Conservation (phyloP, 2,113 vertebrate species). For the Pelmatolapia mariae region DNA sequence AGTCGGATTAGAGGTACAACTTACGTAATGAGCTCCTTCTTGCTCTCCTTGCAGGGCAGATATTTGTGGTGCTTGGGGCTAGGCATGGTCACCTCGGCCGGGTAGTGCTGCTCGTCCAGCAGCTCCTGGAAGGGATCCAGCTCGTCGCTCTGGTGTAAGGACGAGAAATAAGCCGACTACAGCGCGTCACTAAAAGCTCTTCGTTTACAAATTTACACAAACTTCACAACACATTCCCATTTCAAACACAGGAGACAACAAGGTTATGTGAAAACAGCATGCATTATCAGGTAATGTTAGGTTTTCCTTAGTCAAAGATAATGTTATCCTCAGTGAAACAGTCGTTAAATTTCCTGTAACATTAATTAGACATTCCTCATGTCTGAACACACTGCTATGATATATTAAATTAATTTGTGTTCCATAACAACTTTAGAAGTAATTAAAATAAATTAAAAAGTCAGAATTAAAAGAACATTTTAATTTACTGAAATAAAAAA, state of each 20-base stretch:
- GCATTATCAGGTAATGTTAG: background rate
- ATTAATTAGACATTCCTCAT: background rate
- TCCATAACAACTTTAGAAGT: background rate
- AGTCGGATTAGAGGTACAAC: slow-evolving; percentile 7
- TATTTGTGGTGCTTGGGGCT: slow-evolving; percentile 96
- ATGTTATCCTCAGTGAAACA: background rate
- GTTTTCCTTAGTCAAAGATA: background rate
- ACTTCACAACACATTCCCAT: background rate
- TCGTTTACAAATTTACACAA: background rate
- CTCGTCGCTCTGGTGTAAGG: slow-evolving; percentile 80
- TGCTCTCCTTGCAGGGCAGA: slow-evolving; percentile 92
- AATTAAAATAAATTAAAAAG: background rate
- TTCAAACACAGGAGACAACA: background rate
- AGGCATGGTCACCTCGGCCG: slow-evolving; percentile 85
- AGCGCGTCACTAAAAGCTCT: background rate
- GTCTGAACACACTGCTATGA: background rate
- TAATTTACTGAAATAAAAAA: background rate
- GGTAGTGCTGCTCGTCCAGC: slow-evolving; percentile 89
- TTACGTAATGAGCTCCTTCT: slow-evolving; percentile 99
- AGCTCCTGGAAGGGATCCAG: slow-evolving; percentile 94
- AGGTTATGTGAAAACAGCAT: background rate
- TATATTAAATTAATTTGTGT: background rate
- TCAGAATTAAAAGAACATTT: background rate
- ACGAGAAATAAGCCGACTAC: slow-evolving; percentile 37
- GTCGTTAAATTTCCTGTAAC: background rate